A percentile compares a stretch with the other conserved stretches of the same genome.
These are phyloP conservation scores for Valencia hispanica DNA, from an alignment of 2,797 vertebrate species.

Conservation along the genomic window DNA sequence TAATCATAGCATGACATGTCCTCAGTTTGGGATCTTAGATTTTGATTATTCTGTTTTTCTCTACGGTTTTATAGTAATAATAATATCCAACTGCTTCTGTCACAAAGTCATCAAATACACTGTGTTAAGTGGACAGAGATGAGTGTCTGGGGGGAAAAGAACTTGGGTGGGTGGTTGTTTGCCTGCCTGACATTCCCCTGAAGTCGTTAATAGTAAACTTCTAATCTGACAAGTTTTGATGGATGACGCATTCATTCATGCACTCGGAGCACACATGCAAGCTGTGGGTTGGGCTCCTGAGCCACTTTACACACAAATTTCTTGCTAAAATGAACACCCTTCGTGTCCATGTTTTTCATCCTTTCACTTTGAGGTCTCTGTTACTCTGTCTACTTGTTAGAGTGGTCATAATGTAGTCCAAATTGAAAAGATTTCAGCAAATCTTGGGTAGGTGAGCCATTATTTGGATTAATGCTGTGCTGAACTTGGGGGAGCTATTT, in stretches of 20 bases:
- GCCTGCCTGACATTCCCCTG: conserved; percentile 50
- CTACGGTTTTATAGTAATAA: conserved; percentile 25
- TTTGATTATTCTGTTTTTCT: conserved; percentile 43
- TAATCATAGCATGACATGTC: neutral
- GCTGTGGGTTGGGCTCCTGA: conserved; percentile 14
- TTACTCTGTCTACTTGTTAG: conserved; percentile 39
- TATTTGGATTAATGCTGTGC: conserved; percentile 75
- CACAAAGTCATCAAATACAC: conserved; percentile 16
- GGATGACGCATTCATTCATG: conserved; percentile 40
- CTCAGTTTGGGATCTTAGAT: neutral
- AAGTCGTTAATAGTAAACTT: conserved; percentile 51
- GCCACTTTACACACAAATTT: conserved; percentile 32
- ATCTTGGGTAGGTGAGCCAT: conserved; percentile 65
- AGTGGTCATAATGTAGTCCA: conserved; percentile 62
- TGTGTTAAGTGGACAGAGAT: conserved; percentile 29
- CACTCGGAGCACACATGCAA: conserved; percentile 17
- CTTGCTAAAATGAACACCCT: conserved; percentile 33
- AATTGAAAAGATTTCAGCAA: conserved; percentile 64
- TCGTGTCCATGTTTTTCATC: conserved; percentile 42
- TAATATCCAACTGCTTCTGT: conserved; percentile 40
- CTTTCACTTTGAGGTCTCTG: conserved; percentile 36
- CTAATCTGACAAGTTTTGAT: conserved; percentile 64
- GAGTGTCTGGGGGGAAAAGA: conserved; percentile 1
- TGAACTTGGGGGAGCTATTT: conserved; percentile 66
- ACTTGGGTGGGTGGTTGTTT: conserved; percentile 19